phyloP scores from a whole-genome alignment of 2,113 vertebrate species.

The Istiophorus platypterus region DNA sequence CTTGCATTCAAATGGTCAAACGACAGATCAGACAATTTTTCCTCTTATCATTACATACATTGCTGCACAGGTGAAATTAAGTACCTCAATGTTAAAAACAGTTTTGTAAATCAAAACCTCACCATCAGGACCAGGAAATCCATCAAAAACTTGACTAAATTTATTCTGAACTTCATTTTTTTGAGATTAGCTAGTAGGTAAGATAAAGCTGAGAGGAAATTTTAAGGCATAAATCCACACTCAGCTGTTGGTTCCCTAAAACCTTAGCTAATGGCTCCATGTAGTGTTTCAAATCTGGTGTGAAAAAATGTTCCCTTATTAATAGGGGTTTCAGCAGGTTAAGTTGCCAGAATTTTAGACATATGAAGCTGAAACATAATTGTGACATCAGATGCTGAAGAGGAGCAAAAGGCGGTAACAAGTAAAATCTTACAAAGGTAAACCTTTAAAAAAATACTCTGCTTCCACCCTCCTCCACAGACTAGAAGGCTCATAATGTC shows the following conservation, averaged over 20 bases:
- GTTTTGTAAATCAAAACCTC: background rate
- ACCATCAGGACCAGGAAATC: no score
- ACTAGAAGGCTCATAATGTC: background rate
- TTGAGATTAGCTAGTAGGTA: slow-evolving; percentile 15
- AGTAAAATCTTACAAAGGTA: background rate
- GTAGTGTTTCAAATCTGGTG: background rate
- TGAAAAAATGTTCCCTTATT: slow-evolving; percentile 1
- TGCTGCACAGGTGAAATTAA: background rate
- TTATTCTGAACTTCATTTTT: slow-evolving; percentile 1
- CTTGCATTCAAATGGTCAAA: slow-evolving; percentile 24
- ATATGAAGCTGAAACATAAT: background rate
- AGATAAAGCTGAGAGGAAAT: slow-evolving; percentile 44
- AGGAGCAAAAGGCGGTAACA: background rate
- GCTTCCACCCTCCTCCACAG: background rate
- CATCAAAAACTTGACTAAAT: background rate
- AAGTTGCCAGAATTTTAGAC: background rate
- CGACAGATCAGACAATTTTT: background rate
- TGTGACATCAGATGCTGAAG: background rate
- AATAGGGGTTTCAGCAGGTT: background rate
- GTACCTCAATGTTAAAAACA: background rate
- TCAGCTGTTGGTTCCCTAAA: background rate
- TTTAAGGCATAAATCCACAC: slow-evolving; percentile 55
- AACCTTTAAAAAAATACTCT: background rate
- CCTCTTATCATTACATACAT: background rate
- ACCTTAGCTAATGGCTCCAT: background rate